These are phyloP conservation scores for Temnothorax ravouxi DNA, from an alignment of 2,888 invertebrate species.

Conservation along the genomic window DNA sequence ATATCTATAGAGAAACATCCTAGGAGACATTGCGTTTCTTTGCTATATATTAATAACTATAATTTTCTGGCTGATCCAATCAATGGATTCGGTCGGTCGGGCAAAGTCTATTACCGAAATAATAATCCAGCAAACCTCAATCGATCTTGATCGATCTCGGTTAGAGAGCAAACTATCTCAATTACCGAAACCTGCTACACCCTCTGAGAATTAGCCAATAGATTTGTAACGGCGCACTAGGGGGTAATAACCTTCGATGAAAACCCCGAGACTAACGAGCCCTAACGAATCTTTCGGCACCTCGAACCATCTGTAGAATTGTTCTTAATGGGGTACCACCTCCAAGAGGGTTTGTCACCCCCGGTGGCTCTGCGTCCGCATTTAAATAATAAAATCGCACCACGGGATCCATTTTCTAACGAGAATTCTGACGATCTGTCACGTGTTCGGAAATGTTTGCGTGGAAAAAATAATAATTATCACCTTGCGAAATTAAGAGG, in stretches of 20 bases:
- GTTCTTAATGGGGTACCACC: constrained; percentile 78
- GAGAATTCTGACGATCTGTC: constrained; percentile 76
- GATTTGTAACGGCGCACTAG: constrained; percentile 60
- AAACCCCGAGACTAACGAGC: constrained; percentile 81
- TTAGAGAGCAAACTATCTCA: constrained; percentile 71
- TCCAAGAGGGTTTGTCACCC: constrained; percentile 57
- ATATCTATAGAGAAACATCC: background rate
- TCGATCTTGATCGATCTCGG: constrained; percentile 60
- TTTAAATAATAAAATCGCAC: constrained; percentile 81
- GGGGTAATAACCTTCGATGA: constrained; percentile 63
- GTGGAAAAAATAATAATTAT: background rate
- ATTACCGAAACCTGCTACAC: constrained; percentile 56
- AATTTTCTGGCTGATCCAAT: constrained; percentile 22
- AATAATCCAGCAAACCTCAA: constrained; percentile 40
- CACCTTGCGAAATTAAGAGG: background rate
- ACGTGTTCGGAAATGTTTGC: constrained; percentile 61
- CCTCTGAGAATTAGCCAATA: constrained; percentile 64
- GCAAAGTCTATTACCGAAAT: constrained; percentile 64
- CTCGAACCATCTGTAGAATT: constrained; percentile 83
- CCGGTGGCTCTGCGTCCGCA: constrained; percentile 71
- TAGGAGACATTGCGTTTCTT: background rate
- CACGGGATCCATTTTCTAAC: constrained; percentile 79
- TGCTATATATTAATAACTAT: background rate
- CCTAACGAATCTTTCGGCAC: constrained; percentile 83
- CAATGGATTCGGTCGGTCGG: background rate